A percentile compares a stretch with the other conserved stretches of the same genome.
phyloP scores from a whole-genome alignment of 2,113 vertebrate genomes.

The Calypte anna region DNA sequence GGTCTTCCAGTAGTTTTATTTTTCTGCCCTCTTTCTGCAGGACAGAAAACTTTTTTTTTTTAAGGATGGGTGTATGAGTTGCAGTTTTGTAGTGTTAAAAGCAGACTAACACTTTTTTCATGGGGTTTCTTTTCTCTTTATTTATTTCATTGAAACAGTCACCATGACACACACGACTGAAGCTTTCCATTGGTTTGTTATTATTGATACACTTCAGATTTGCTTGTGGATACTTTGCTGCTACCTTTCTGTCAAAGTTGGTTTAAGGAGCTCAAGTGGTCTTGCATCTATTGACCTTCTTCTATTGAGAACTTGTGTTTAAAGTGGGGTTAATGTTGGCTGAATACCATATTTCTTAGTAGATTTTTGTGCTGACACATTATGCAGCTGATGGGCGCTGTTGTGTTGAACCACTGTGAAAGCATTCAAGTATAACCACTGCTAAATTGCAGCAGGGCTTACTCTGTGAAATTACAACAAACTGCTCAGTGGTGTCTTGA shows the following conservation, averaged over 20 bases:
- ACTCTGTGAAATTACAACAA: neutral
- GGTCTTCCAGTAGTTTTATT: neutral
- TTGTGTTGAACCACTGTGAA: neutral
- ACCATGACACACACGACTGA: neutral
- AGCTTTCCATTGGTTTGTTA: neutral
- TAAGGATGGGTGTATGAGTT: neutral
- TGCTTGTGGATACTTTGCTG: neutral
- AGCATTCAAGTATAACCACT: neutral
- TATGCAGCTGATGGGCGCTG: neutral
- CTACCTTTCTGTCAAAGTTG: neutral
- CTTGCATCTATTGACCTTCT: neutral
- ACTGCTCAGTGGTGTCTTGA: neutral
- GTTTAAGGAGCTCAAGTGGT: neutral
- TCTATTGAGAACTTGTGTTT: neutral
- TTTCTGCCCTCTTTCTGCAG: neutral
- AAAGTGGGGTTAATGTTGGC: neutral
- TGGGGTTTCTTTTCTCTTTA: neutral
- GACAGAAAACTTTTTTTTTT: neutral
- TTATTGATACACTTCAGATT: neutral
- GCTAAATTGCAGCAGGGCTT: neutral
- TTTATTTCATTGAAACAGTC: neutral
- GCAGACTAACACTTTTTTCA: neutral
- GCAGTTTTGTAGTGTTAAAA: neutral
- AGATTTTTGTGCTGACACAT: neutral
- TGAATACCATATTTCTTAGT: neutral